Conservation (phyloP, 2,888 invertebrate species). For the Eupsilia transversa region DNA sequence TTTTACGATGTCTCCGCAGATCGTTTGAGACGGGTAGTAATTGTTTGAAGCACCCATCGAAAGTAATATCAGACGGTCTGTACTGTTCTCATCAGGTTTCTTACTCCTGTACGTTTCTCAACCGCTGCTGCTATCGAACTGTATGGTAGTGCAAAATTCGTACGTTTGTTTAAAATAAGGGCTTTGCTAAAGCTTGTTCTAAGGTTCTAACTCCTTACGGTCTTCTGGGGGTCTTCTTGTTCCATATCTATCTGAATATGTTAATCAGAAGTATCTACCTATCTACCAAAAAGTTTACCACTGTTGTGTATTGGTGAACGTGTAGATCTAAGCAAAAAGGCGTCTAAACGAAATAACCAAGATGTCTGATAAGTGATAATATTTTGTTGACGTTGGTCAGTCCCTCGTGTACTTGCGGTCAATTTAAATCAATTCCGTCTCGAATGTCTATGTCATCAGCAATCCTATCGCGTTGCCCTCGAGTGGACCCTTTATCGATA, state of each 20-base stretch:
- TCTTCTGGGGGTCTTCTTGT: too few relatives aligned
- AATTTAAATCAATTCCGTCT: slow-evolving; percentile 23
- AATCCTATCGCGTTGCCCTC: slow-evolving; percentile 17
- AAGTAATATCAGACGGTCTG: not conserved
- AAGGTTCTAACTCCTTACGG: too few relatives aligned
- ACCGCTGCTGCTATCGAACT: not conserved
- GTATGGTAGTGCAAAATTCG: not conserved
- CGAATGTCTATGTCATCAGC: slow-evolving; percentile 2
- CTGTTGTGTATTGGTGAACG: too few relatives aligned
- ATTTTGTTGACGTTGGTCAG: not conserved
- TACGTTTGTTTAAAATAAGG: not conserved
- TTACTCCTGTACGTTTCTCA: not conserved
- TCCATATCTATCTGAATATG: not conserved
- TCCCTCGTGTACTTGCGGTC: not conserved
- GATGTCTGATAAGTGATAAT: not conserved
- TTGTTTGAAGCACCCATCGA: not conserved
- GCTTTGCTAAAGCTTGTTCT: not conserved
- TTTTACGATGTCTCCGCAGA: slow-evolving; percentile 32
- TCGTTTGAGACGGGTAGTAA: slow-evolving; percentile 7
- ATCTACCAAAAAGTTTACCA: not conserved
- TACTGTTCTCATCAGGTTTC: not conserved
- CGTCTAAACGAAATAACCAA: not conserved
- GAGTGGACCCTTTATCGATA: slow-evolving; percentile 17
- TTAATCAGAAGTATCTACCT: not conserved
- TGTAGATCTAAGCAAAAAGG: too few relatives aligned